Percentiles rank a stretch among this genome's conserved stretches.
Conservation (phyloP, 2,113 vertebrate genomes). For the Polypterus bichir region DNA sequence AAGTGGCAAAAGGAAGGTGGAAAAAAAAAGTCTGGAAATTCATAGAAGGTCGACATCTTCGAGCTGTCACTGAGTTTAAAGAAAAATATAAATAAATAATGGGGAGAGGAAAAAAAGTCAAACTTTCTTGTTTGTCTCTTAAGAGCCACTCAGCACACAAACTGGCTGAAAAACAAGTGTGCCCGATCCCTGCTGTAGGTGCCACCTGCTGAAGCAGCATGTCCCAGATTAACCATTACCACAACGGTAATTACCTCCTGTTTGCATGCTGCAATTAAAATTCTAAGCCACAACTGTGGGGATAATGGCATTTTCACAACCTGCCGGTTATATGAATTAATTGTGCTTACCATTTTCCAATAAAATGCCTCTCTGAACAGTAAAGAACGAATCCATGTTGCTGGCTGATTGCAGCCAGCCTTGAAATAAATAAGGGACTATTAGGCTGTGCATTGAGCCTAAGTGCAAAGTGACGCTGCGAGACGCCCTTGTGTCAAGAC, state of each 20-base stretch:
- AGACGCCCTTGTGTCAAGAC: too few species aligned
- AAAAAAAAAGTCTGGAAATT: too few species aligned
- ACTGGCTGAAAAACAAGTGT: too few species aligned
- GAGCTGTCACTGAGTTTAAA: too few species aligned
- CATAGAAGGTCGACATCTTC: too few species aligned
- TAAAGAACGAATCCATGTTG: slow-evolving; percentile 3
- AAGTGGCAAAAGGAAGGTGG: too few species aligned
- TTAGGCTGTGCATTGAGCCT: neutral
- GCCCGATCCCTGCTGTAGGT: too few species aligned
- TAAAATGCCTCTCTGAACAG: neutral
- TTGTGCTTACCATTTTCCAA: slow-evolving; percentile 1
- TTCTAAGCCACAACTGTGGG: slow-evolving; percentile 4
- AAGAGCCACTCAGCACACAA: too few species aligned
- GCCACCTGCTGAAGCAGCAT: slow-evolving; percentile 9
- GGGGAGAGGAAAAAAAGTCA: too few species aligned
- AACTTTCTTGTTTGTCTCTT: too few species aligned
- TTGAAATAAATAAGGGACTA: neutral
- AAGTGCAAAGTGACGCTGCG: too few species aligned
- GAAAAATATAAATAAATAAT: too few species aligned
- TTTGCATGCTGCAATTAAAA: slow-evolving; percentile 12
- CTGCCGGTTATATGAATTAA: slow-evolving; percentile 4
- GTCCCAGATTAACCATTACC: slow-evolving; percentile 13
- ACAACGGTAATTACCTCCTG: slow-evolving; percentile 6
- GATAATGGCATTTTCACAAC: slow-evolving; percentile 7
- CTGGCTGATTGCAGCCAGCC: neutral